Evolutionary conservation across 2,113 vertebrate species (phyloP), one percentile per base, ranked within the genome.

Genomic region (Ammodytes dubius): DNA sequence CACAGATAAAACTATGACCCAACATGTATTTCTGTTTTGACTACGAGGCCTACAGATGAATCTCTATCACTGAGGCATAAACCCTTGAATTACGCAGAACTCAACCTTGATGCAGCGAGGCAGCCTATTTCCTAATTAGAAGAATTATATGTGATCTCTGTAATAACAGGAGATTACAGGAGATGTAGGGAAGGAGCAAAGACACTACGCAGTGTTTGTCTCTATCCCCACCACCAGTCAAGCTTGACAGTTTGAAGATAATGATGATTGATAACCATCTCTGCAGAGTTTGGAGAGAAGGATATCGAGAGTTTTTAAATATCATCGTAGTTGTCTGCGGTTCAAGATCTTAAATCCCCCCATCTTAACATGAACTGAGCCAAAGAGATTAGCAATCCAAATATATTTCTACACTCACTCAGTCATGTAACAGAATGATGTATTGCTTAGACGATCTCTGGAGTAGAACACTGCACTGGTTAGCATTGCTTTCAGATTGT

Each of bases 91-190:
- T 46, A 76, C 54, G 54, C 70, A 83, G 74, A 65, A 83, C 70
- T 77, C 61, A 66, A 74, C 79, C 58, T 27, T 69, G 76, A 83
- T 45, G 45, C 71, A 59, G 58, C 1, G 63, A 76, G 37, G 73
- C 54, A 66, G 70, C 69, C 59, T 59, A 7, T 85, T 64, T 83
- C 66, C 74, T 85, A 84, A 87, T 74, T 87, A 74, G 77, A 73
- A 74, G 77, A 73, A 66, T 84, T 84, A 70, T 56, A 64, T 69
- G 58, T 77, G 74, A 42, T 67, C 35, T 39, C 50, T 7, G 82
- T 88, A 88, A 85, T 85, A 12, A 77, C 75, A 88, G 86, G 60
- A 82, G 83, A 42, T 84, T 78, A 81, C 15, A 75, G 58, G 12
- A 70, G 64, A 53, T 39, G 52, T 13, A 71, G 42, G 7, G 60